Conservation (phyloP, 2,797 vertebrate species). For the Xenopus petersii region DNA sequence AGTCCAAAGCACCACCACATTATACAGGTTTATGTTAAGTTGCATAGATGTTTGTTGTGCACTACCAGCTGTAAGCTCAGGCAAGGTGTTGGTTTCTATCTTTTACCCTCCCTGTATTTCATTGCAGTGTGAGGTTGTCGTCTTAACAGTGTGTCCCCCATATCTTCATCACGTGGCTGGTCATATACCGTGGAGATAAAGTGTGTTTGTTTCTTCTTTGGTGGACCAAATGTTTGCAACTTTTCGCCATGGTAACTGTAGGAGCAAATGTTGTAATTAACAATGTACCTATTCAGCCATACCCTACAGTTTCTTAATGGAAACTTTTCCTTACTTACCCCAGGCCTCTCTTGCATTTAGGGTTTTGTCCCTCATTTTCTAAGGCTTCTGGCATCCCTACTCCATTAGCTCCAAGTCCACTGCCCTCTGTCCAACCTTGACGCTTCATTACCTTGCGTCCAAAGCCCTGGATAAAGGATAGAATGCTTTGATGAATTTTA, state of each 20-base stretch:
- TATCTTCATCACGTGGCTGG: no score
- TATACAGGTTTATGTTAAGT: no score
- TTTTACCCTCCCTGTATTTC: no score
- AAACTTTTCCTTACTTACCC: conserved; percentile 71
- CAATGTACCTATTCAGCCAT: no score
- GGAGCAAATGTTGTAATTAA: conserved; percentile 3
- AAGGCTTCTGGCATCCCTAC: conserved; percentile 83
- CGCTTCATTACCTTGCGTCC: conserved; percentile 90
- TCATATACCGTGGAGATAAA: conserved; percentile 59
- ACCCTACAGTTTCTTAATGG: no score
- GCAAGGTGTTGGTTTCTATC: no score
- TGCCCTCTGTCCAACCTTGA: conserved; percentile 92
- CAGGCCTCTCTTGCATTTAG: conserved; percentile 88
- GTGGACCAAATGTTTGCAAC: conserved; percentile 66
- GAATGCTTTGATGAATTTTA: neutral
- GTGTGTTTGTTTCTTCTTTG: conserved; percentile 57
- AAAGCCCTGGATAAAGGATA: conserved; percentile 71
- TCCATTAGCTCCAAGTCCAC: conserved; percentile 81
- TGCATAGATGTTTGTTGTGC: no score
- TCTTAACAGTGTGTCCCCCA: conserved; percentile 34
- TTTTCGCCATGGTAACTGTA: conserved; percentile 91
- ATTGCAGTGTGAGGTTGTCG: no score
- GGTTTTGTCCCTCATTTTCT: conserved; percentile 86
- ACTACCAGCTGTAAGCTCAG: no score
- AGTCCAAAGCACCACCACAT: no score